These are phyloP conservation scores for Sphaerophoria taeniata DNA, from an alignment of 2,888 invertebrate species.

Conservation along the genomic window DNA sequence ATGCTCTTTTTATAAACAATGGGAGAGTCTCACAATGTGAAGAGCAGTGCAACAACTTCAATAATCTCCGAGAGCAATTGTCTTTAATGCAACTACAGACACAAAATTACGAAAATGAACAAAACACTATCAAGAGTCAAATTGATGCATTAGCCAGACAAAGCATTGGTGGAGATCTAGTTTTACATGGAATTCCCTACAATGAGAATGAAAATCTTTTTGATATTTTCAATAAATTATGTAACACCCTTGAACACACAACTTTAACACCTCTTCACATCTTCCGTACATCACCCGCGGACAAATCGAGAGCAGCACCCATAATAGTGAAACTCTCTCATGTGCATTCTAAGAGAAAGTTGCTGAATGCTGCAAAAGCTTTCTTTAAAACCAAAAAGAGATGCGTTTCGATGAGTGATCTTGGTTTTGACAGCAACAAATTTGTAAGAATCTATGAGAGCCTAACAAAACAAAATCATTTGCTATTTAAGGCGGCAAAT, in stretches of 20 bases:
- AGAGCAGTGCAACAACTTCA: not conserved
- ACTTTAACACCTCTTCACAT: not conserved
- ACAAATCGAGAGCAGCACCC: not conserved
- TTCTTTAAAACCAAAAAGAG: not conserved
- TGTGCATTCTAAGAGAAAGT: not conserved
- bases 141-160: constrained; percentile 4
- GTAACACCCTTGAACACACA: not conserved
- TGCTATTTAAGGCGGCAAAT: not conserved
- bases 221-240: too few relatives aligned
- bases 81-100: not conserved
- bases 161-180: not conserved
- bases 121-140: not conserved
- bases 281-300: not conserved
- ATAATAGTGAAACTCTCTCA: not conserved
- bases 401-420: not conserved
- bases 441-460: constrained; percentile 9
- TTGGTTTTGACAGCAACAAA: constrained; percentile 10
- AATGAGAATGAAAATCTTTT: too few relatives aligned
- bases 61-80: not conserved
- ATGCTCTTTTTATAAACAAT: not conserved
- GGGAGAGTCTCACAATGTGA: constrained; percentile 1
- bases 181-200: not conserved
- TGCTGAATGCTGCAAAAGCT: not conserved
- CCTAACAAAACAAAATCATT: not conserved
- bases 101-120: not conserved